A percentile compares a stretch with the other conserved stretches of the same genome.
Evolutionary conservation across 2,888 invertebrate genomes (phyloP).

Genomic region (Synanthedon andrenaeformis): DNA sequence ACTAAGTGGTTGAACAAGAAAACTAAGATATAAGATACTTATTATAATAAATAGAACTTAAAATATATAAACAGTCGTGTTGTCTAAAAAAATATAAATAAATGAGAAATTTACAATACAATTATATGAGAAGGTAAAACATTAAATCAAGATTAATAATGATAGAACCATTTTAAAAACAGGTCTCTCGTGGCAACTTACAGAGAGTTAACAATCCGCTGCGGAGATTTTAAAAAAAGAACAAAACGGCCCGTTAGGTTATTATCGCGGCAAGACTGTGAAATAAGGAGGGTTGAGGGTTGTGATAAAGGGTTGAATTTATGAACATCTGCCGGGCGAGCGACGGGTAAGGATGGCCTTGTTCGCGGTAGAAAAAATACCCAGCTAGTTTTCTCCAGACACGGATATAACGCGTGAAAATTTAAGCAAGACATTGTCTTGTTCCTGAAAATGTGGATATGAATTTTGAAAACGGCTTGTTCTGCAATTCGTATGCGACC

Average conservation of each 20-base stretch:
- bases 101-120: too few relatives aligned
- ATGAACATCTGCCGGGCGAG: conserved; percentile 24
- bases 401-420: not conserved
- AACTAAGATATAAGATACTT: too few relatives aligned
- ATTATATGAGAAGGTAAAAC: too few relatives aligned
- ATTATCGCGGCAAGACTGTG: conserved; percentile 33
- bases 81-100: too few relatives aligned
- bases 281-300: conserved; percentile 28
- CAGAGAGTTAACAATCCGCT: not conserved
- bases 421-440: not conserved
- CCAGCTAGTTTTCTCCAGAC: not conserved
- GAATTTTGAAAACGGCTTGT: not conserved
- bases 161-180: not conserved
- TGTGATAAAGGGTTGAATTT: conserved; percentile 45
- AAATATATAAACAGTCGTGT: too few relatives aligned
- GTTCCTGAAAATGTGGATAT: not conserved
- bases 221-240: conserved; percentile 13
- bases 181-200: not conserved
- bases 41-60: too few relatives aligned
- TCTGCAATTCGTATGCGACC: too few relatives aligned
- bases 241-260: conserved; percentile 33
- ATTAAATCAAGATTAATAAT: not conserved
- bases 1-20: too few relatives aligned
- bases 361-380: conserved; percentile 9
- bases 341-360: conserved; percentile 34